Evolutionary conservation across 2,113 vertebrate species (phyloP), one percentile per base, ranked within the genome.

Genomic region (Garra rufa): DNA sequence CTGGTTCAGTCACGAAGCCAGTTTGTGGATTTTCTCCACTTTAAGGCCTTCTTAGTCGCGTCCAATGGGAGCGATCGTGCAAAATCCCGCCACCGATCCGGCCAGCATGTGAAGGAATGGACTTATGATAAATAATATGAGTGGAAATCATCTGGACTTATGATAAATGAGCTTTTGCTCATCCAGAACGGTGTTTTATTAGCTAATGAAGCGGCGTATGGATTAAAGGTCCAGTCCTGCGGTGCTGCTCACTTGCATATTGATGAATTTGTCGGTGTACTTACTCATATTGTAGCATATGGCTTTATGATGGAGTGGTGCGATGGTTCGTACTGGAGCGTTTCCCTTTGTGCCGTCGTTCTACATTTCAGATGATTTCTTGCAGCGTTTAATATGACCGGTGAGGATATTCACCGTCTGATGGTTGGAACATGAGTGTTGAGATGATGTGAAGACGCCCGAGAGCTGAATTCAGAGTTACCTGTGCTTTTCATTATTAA

Each of bases 1-100:
- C 92, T 85, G 87, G 80, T 92, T 91, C 91, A 93, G 89, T 91
- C 89, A 92, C 89, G 85, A 92, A 94, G 92, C 92, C 89, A 92
- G 93, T 93, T 93, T 93, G 90, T 67, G 92, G 92, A 92, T 89
- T 94, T 93, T 90, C 87, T 83, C 84, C 81, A 81, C 88, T 85
- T 81, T 88, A 87, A 86, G 82, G 87, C 89, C 52, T 79, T 88
- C 92, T 92, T 91, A 92, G 91, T 84, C 43, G 24, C 2, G n/a
- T 67, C 90, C 92, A 86, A 88, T 2, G 17, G 88, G 46, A 74
- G n/a, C 7, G 84, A 91, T 85, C 63, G 34, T 81, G 80, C 82
- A 55, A 50, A 83, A 86, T 84, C 87, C 86, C 84, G 88, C 89
- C 89, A 89, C 88, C 88, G 85, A 87, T 55, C 78, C 52, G 59